Evolutionary conservation across 2,797 vertebrate genomes (phyloP), one percentile per base, ranked within the genome.

Genomic region (Aphelocoma californica): DNA sequence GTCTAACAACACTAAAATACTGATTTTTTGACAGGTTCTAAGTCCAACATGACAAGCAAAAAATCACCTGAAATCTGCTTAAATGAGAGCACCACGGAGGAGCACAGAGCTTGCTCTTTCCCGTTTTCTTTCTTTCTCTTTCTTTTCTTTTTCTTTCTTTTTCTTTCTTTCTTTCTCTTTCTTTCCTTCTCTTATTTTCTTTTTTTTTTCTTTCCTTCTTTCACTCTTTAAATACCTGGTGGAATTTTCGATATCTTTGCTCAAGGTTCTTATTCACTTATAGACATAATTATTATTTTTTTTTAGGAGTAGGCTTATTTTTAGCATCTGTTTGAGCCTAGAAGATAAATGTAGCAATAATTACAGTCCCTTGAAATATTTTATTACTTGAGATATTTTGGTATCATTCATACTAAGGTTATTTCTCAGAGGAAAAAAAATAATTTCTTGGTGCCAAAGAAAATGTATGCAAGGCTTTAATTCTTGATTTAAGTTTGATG

Each of bases 341-440:
- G 64, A 93, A 96, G 81, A 82, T 45, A 95, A 85, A 93, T 29
- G 45, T 14, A 74, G 60, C 34, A 89, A 93, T 67, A 86, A 90
- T 71, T 83, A 73, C 53, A 81, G 65, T 32, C 14, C 64, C 60
- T 54, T 78, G 32, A 93, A 95, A 66, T 93, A 71, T 60, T 89
- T 62, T 66, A 77, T 93, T 87, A 74, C 25, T 70, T 71, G 34
- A 92, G 67, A 83, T 73, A 72, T 57, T 91, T 83, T 67, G 23
- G 67, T 92, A 93, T 78, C 53, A 75, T 88, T 95, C 72, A 73
- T 29, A 50, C 7, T 70, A 57, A 82, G 18, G 20, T 36, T 92
- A 65, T 66, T 94, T 81, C 58, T 87, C 71, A 82, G 26, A 91
- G 29, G 24, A 62, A 80, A 54, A 83, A 34, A 83, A 53, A 61